Base-by-base conservation (phyloP, 2,888 invertebrate genomes). In the Oxyscelio sp. region DNA sequence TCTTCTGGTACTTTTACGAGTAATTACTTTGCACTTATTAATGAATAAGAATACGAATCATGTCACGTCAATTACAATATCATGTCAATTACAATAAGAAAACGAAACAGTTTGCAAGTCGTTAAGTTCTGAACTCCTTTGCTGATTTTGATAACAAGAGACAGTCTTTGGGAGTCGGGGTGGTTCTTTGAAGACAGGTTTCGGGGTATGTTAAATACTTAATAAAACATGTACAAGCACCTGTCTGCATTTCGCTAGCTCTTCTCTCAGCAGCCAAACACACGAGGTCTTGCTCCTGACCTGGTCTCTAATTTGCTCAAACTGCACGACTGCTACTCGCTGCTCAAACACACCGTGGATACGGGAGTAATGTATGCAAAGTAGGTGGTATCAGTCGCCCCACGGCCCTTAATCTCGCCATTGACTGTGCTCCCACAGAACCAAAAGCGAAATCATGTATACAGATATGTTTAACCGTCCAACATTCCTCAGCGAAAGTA, bases 341-440 rank as follows among this genome's bases (percentile, higher is more conserved):
- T 70, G 79, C 71, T 75, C 71, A 75, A 84, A 75, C 59, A 84
- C 61, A 38, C 56, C 43, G 56, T 45, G 83, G 79, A 82, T 83
- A 56, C 50, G 79, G 80, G 78, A 85, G 85, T 91, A 90, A 90
- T 88, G 88, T 90, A 90, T 90, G 90, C 88, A 89, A 90, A 90
- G 88, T 89, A 89, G 90, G 90, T 90, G 88, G 86, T 91, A 90
- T 91, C 89, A 86, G 81, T 79, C 73, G 79, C 75, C 80, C 84
- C 85, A 86, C 86, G 86, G 85, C 82, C 87, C 86, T 90, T 88
- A 90, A 89, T 89, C 90, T 87, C 86, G 83, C 89, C 89, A 89
- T 90, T 88, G 89, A 87, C 86, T 85, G 87, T 50, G 52, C 61
- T 82, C 68, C 70, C 71, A 48, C 78, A 56, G 82, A 66, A 80